These are phyloP conservation scores for Doryteuthis pealeii DNA, from an alignment of 1,140 invertebrate genomes.

Conservation along the genomic window DNA sequence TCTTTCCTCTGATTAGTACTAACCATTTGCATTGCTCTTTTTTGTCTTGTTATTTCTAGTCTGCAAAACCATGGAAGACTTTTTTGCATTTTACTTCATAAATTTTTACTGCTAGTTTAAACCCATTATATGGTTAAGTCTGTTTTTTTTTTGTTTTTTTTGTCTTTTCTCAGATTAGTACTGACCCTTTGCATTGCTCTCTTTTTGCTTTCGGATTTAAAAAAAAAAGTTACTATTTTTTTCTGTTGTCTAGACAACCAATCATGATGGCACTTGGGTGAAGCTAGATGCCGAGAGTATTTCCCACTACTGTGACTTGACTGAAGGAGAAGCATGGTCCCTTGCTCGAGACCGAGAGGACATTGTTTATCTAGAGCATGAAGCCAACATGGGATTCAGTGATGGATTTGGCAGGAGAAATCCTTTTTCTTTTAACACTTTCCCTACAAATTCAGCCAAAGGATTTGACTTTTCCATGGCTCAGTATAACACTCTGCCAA, in stretches of 20 bases:
- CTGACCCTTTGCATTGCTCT: no score
- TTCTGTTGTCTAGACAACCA: conserved; percentile 71
- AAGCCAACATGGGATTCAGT: conserved; percentile 54
- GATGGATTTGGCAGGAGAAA: conserved; percentile 35
- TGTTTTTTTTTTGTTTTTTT: no score
- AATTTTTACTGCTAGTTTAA: no score
- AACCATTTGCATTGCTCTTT: no score
- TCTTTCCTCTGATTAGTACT: no score
- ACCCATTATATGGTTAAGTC: no score
- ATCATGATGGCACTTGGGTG: conserved; percentile 95
- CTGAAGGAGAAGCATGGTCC: conserved; percentile 74
- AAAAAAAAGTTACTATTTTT: not conserved
- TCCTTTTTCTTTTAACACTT: conserved; percentile 46
- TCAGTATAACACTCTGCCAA: conserved; percentile 13
- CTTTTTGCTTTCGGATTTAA: no score
- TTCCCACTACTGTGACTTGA: conserved; percentile 69
- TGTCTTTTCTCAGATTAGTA: no score
- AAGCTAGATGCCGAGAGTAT: conserved; percentile 76
- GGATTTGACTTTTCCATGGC: conserved; percentile 67
- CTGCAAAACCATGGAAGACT: no score
- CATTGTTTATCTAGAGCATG: conserved; percentile 72
- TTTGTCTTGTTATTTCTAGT: no score
- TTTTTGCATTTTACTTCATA: no score
- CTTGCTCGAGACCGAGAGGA: conserved; percentile 71
- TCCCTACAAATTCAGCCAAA: conserved; percentile 45